Evolutionary conservation across 1,140 invertebrate species (phyloP).

Genomic region (Elymnias hypermnestra): DNA sequence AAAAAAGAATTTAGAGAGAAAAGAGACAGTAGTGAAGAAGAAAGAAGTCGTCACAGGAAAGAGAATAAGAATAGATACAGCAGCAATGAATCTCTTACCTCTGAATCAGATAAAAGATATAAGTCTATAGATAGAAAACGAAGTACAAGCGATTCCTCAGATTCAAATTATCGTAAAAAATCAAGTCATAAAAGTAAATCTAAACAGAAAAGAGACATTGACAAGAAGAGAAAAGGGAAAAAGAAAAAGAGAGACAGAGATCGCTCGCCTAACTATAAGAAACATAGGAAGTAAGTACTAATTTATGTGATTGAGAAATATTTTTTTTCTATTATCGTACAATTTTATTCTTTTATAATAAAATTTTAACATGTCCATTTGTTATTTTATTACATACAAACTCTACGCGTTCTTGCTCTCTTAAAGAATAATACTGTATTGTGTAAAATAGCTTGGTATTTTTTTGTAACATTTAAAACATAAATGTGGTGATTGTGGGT

Average conservation of each 20-base stretch:
- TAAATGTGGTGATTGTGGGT: too few species aligned
- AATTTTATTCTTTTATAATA: slow-evolving; percentile 9
- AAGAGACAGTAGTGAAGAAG: slow-evolving; percentile 52
- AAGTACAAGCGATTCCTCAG: slow-evolving; percentile 34
- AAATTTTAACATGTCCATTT: too few species aligned
- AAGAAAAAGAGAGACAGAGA: slow-evolving; percentile 72
- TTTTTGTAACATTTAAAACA: too few species aligned
- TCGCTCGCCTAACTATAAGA: slow-evolving; percentile 62
- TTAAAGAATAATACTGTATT: too few species aligned
- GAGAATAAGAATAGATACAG: slow-evolving; percentile 66
- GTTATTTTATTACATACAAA: too few species aligned
- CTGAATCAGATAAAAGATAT: slow-evolving; percentile 49
- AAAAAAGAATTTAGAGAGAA: slow-evolving; percentile 20
- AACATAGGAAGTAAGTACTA: slow-evolving; percentile 50
- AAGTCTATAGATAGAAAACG: slow-evolving; percentile 49
- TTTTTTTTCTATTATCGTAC: background rate
- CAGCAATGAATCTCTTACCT: slow-evolving; percentile 59
- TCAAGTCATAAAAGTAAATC: slow-evolving; percentile 40
- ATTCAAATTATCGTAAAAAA: slow-evolving; percentile 24
- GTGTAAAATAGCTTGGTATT: too few species aligned
- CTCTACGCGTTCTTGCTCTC: too few species aligned
- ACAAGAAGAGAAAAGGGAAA: slow-evolving; percentile 72
- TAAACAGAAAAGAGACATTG: slow-evolving; percentile 59
- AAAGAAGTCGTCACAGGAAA: slow-evolving; percentile 44
- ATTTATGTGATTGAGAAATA: background rate